These are phyloP conservation scores for Pocillopora verrucosa DNA, from an alignment of 64 coral and sea anemone genomes.

Conservation along the genomic window DNA sequence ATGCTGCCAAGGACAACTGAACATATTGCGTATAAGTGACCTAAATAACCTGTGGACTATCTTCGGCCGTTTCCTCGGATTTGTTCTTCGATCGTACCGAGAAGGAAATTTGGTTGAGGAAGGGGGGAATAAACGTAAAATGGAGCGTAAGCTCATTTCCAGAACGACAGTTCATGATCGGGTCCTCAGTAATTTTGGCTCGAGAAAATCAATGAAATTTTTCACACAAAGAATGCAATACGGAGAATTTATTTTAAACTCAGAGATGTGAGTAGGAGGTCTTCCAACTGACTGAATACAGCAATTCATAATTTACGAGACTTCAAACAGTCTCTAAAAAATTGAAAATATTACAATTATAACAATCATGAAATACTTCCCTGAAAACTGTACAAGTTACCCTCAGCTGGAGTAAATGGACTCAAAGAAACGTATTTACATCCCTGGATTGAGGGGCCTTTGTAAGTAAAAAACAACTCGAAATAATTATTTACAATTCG, in stretches of 20 bases:
- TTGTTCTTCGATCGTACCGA: too few species aligned
- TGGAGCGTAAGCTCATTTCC: too few species aligned
- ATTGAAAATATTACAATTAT: not conserved
- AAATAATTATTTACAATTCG: not conserved
- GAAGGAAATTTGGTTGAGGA: too few species aligned
- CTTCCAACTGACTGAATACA: not conserved
- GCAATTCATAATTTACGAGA: not conserved
- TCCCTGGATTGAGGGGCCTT: not conserved
- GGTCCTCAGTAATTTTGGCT: too few species aligned
- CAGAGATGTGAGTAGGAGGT: not conserved
- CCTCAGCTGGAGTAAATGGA: not conserved
- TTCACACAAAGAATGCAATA: not conserved
- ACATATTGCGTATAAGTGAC: too few species aligned
- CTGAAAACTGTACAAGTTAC: not conserved
- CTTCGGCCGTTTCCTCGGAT: too few species aligned
- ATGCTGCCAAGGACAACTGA: too few species aligned
- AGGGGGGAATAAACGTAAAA: too few species aligned
- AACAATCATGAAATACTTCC: not conserved
- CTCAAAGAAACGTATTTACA: constrained; percentile 1
- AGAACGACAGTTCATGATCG: too few species aligned
- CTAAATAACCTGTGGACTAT: too few species aligned
- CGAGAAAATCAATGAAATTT: too few species aligned
- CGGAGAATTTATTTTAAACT: not conserved
- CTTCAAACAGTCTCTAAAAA: not conserved
- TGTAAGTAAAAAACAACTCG: not conserved